A percentile compares a stretch with the other conserved stretches of the same genome.
Evolutionary conservation across 2,797 vertebrate species (phyloP).

Genomic region (Catamblyrhynchus diadema): DNA sequence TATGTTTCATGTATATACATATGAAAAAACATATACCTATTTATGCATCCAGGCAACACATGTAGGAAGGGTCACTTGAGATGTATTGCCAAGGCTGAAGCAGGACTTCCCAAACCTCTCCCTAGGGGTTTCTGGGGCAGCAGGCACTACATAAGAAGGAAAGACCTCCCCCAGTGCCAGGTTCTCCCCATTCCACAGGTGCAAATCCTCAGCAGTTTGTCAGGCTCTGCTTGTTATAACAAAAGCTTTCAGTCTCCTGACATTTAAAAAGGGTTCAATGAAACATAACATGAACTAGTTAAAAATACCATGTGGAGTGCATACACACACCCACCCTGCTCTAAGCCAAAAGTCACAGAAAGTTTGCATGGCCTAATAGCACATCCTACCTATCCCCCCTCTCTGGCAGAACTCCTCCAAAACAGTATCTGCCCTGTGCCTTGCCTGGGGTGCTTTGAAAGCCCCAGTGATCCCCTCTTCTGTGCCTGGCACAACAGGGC

Average conservation of each 20-base stretch:
- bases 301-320: background rate
- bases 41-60: background rate
- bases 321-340: background rate
- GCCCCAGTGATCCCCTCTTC: background rate
- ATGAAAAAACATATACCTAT: background rate
- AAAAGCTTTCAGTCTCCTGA: background rate
- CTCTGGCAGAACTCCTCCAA: background rate
- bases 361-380: background rate
- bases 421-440: background rate
- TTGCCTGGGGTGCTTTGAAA: background rate
- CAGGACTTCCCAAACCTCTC: background rate
- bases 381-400: background rate
- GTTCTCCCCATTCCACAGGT: background rate
- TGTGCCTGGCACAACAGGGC: background rate
- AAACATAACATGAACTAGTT: background rate
- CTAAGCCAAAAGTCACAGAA: background rate
- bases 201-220: background rate
- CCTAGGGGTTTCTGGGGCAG: background rate
- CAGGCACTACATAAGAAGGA: background rate
- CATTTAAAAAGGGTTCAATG: background rate
- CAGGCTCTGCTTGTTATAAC: background rate
- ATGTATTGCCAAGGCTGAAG: background rate
- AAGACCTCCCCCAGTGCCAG: background rate
- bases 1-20: too few relatives aligned
- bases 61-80: background rate